Conservation (phyloP, 2,113 vertebrate genomes). For the Eurystomus gularis region DNA sequence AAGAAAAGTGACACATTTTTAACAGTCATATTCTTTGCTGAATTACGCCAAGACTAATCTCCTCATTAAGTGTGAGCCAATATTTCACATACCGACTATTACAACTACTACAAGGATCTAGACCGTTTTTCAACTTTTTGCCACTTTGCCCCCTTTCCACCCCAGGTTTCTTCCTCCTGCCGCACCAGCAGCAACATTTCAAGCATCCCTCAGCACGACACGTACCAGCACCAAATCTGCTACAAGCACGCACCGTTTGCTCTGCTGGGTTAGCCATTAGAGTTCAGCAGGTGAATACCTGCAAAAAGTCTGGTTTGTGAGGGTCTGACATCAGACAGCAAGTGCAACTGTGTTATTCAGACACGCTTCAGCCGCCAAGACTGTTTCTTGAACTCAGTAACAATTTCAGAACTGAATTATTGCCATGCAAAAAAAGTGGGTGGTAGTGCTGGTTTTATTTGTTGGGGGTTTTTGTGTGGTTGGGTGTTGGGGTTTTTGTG, state of each 20-base stretch:
- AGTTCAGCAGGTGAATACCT: neutral
- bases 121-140: neutral
- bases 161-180: neutral
- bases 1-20: slow-evolving; percentile 37
- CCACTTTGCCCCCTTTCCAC: neutral
- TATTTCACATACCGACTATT: neutral
- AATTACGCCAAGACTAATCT: slow-evolving; percentile 23
- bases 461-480: neutral
- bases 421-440: neutral
- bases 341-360: accelerated
- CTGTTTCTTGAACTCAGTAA: neutral
- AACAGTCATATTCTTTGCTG: neutral
- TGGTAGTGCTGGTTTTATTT: neutral
- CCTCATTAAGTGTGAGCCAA: neutral
- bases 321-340: neutral
- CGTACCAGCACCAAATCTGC: accelerated
- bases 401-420: neutral
- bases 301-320: neutral
- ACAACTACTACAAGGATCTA: neutral
- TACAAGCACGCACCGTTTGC: accelerated
- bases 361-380: accelerated
- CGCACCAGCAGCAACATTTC: accelerated
- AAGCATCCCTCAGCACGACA: accelerated
- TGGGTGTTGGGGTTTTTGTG: too few species aligned
- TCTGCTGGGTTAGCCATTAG: neutral